Base-by-base conservation (phyloP, 1,140 invertebrate genomes). In the Luehdorfia chinensis region DNA sequence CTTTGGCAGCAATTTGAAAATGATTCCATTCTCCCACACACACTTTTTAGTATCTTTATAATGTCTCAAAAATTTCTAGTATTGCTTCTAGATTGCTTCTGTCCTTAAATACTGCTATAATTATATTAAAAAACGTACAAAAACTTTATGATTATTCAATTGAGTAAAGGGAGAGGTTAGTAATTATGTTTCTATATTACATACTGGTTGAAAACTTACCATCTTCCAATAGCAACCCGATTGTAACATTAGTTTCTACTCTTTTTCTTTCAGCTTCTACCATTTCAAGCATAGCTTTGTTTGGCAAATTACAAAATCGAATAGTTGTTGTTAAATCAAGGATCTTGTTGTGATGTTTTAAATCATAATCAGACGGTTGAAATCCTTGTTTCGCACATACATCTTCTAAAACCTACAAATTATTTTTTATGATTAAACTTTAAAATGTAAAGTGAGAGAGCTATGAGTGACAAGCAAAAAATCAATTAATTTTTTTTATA, bases 241-340 rank as follows among this genome's bases (percentile, higher is more conserved):
- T 88, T 6, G 89, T 90, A 1, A 96, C 91, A 88, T 56, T 90
- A 75, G 55, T 62, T 54, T 92, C 89, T 9, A 79, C 64, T 48
- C 93, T 87, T 49, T 83, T 80, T 52, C 89, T 92, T 9, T 88
- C 83, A 39, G 90, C 87, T 61, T 91, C 89, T 25, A 90, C 85
- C 88, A 96, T 90, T 88, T 96, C 95, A 15, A 96, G 71, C 30
- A 90, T 90, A 37, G 93, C 94, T 87, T 95, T 96, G 71, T 96
- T 96, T 7, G 94, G 91, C 31, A 96, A 79, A 18, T 93, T 94
- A 41, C 93, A 91, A 84, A 94, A 96, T 21, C 93, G 88, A 31
- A 96, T 88, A 36, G 91, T 92, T 31, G 90, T 87, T 43, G 91
- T 92, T 28, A 92, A 80, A 70, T 95, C 94, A 4, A 96, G 66